phyloP scores from a whole-genome alignment of 1,140 invertebrate genomes.

The Drepana arcuata region DNA sequence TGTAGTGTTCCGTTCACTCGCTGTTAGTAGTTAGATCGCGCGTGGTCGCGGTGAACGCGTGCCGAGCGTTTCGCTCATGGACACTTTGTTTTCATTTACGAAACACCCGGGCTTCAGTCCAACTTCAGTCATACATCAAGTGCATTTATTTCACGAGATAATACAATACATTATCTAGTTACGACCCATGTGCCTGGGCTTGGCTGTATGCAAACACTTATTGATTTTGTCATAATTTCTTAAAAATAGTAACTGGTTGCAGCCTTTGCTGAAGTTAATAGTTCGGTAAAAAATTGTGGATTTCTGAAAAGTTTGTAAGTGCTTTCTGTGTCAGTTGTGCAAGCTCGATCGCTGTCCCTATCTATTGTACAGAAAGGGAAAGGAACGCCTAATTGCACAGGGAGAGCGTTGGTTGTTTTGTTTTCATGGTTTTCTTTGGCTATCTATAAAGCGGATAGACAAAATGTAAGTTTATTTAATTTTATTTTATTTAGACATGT shows the following conservation, averaged over 20 bases:
- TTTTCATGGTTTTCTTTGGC: constrained; percentile 56
- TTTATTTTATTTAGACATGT: constrained; percentile 12
- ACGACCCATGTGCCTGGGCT: constrained; percentile 9
- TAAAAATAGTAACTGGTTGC: constrained; percentile 15
- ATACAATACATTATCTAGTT: constrained; percentile 6
- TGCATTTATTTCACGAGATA: too few species aligned
- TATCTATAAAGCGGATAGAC: constrained; percentile 45
- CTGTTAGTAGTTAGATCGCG: constrained; percentile 52
- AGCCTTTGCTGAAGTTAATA: too few species aligned
- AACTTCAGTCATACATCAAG: too few species aligned
- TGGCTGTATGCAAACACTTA: constrained; percentile 9
- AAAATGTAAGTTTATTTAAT: constrained; percentile 44
- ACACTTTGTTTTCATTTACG: constrained; percentile 46
- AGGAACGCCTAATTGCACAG: constrained; percentile 36
- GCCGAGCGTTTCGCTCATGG: constrained; percentile 28
- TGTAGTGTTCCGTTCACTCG: constrained; percentile 26
- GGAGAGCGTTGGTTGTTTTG: constrained; percentile 52
- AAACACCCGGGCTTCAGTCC: constrained; percentile 32
- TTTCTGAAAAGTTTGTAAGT: constrained; percentile 55
- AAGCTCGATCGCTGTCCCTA: constrained; percentile 41
- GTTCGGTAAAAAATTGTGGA: too few species aligned
- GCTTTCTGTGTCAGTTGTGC: constrained; percentile 58
- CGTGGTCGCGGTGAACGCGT: constrained; percentile 45
- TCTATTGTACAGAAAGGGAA: constrained; percentile 44
- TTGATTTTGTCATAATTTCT: constrained; percentile 17